phyloP scores from a whole-genome alignment of 2,797 vertebrate species.

The Paguma larvata region DNA sequence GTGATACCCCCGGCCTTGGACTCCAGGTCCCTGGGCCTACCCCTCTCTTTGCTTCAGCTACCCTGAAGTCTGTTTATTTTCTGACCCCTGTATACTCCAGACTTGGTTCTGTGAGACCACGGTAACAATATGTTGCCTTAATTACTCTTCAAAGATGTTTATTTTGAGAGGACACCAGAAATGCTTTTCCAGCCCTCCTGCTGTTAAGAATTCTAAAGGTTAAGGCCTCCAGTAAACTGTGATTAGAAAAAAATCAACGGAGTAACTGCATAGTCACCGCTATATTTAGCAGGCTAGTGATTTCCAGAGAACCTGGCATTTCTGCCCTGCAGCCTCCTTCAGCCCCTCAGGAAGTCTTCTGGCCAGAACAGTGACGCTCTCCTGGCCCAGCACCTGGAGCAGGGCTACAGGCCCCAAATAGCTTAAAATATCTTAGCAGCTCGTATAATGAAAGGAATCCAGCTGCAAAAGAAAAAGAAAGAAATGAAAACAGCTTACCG shows the following conservation, averaged over 20 bases:
- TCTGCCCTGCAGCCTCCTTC: slow-evolving; percentile 70
- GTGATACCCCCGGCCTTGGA: background rate
- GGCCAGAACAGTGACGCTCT: background rate
- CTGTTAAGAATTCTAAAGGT: slow-evolving; percentile 84
- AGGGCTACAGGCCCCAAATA: background rate
- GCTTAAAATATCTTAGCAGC: background rate
- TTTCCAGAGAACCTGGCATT: slow-evolving; percentile 72
- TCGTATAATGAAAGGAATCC: slow-evolving; percentile 41
- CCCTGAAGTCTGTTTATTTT: slow-evolving; percentile 5
- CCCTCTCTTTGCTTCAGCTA: background rate
- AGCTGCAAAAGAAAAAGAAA: slow-evolving; percentile 46
- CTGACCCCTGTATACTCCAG: background rate
- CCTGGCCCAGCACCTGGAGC: slow-evolving; percentile 44
- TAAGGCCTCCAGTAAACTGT: slow-evolving; percentile 81
- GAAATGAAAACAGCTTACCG: slow-evolving; percentile 40
- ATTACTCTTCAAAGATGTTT: slow-evolving; percentile 85
- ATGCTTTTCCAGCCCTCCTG: slow-evolving; percentile 84
- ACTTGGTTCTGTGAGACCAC: slow-evolving; percentile 81
- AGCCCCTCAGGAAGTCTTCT: slow-evolving; percentile 61
- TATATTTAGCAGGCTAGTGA: slow-evolving; percentile 76
- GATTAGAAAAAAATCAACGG: slow-evolving; percentile 81
- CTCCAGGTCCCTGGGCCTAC: background rate
- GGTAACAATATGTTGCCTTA: slow-evolving; percentile 84
- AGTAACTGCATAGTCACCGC: slow-evolving; percentile 79
- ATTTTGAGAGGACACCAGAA: slow-evolving; percentile 78